Evolutionary conservation across 2,888 invertebrate species (phyloP).

Genomic region (Lacanobia wlatinum): DNA sequence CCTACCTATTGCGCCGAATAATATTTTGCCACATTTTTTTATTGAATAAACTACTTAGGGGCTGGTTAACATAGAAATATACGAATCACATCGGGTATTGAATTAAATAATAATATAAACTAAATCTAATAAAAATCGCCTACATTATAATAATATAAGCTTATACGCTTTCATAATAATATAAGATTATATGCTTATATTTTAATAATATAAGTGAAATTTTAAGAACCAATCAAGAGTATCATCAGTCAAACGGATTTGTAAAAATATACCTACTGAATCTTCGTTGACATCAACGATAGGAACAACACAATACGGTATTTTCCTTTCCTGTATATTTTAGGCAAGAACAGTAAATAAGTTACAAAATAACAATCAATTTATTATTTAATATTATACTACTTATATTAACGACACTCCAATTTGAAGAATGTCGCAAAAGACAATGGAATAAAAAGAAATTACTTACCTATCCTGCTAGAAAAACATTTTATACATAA

Average conservation of each 20-base stretch:
- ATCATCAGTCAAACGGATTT: constrained; percentile 78
- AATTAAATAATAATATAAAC: not conserved
- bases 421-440: constrained; percentile 24
- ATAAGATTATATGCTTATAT: no score
- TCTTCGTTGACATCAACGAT: constrained; percentile 25
- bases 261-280: constrained; percentile 46
- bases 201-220: no score
- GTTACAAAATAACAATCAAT: constrained; percentile 4
- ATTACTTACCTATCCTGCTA: not conserved
- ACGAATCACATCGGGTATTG: not conserved
- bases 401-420: constrained; percentile 29
- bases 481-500: not conserved
- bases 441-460: not conserved
- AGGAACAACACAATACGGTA: constrained; percentile 56
- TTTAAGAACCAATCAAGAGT: constrained; percentile 3
- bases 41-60: constrained; percentile 10
- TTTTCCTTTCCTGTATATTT: constrained; percentile 58
- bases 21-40: constrained; percentile 27
- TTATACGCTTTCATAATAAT: no score
- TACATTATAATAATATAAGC: no score
- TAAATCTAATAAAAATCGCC: no score
- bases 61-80: not conserved
- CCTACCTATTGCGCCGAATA: constrained; percentile 40
- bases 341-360: constrained; percentile 25
- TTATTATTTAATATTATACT: constrained; percentile 28